phyloP scores from a whole-genome alignment of 2,888 invertebrate species.

The Coleophora flavipennella region DNA sequence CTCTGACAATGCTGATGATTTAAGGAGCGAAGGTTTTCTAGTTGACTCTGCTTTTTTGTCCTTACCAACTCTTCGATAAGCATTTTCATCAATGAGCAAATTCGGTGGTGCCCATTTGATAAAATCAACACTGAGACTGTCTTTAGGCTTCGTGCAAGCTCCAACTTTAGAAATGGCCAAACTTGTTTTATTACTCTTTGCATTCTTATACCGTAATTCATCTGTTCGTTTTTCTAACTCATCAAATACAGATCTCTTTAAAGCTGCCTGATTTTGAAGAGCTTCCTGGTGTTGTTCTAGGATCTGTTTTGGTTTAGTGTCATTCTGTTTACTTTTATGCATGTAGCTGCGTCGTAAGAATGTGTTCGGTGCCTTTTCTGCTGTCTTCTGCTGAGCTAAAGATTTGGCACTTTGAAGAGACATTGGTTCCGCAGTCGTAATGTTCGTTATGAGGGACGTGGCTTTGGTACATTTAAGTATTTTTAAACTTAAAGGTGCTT shows the following conservation, averaged over 20 bases:
- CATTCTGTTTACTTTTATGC: conserved; percentile 51
- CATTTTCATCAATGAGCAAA: no score
- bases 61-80: neutral
- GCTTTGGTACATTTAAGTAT: no score
- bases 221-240: conserved; percentile 13
- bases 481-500: no score
- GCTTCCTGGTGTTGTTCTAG: conserved; percentile 3
- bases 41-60: no score
- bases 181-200: neutral
- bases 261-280: neutral
- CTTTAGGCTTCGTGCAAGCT: no score
- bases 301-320: conserved; percentile 27
- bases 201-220: conserved; percentile 15
- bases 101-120: no score
- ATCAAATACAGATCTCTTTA: conserved; percentile 5
- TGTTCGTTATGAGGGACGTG: neutral
- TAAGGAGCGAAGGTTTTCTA: no score
- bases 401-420: conserved; percentile 40
- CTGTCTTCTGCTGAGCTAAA: conserved; percentile 31
- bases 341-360: conserved; percentile 57
- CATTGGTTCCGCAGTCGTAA: conserved; percentile 19
- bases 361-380: conserved; percentile 47
- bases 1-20: conserved; percentile 26
- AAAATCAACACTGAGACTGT: no score
- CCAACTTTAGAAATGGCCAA: no score